phyloP scores from a whole-genome alignment of 2,113 vertebrate species.

The Anarrhichthys ocellatus region DNA sequence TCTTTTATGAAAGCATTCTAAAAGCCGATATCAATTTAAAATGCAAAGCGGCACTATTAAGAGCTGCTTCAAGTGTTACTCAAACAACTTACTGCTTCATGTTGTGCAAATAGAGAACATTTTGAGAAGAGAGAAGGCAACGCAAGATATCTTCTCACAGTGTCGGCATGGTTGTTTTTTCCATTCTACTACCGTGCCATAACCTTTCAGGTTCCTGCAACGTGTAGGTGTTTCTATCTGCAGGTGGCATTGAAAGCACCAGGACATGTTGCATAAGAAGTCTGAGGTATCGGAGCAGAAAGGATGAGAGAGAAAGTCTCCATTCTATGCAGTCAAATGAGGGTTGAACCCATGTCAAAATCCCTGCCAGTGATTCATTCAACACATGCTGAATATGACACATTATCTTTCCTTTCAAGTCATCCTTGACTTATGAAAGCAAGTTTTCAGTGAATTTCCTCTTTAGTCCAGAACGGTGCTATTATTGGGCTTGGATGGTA shows the following conservation, averaged over 20 bases:
- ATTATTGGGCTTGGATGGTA: too few relatives aligned
- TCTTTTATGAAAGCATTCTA: background rate
- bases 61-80: background rate
- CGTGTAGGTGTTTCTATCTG: constrained; percentile 25
- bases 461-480: background rate
- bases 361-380: background rate
- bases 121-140: background rate
- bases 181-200: background rate
- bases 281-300: background rate
- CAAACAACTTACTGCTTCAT: background rate
- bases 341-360: constrained; percentile 13
- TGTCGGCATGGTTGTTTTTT: background rate
- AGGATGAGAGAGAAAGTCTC: background rate
- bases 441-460: background rate
- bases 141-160: background rate
- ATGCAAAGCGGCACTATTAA: constrained; percentile 29
- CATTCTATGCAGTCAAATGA: background rate
- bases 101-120: background rate
- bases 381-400: background rate
- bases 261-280: background rate
- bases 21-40: constrained; percentile 22
- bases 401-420: constrained; percentile 4
- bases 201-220: background rate
- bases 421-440: constrained; percentile 9
- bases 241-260: constrained; percentile 3